Conservation (phyloP, 2,797 vertebrate genomes). For the Tenualosa thibaudeaui region DNA sequence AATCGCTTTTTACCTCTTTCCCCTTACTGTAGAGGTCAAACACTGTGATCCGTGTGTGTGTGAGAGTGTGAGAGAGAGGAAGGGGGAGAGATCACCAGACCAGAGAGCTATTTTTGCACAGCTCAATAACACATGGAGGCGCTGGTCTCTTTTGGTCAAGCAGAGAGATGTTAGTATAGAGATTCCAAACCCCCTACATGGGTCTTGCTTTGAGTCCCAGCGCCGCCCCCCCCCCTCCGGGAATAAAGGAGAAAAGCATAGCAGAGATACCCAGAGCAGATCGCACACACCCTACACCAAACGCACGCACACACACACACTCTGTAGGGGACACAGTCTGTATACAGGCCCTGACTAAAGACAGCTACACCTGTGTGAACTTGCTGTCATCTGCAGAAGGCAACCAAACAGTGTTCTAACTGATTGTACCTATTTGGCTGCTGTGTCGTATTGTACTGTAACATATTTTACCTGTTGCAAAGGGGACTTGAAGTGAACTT, state of each 20-base stretch:
- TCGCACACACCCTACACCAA: neutral
- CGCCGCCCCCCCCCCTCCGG: neutral
- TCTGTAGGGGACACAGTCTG: neutral
- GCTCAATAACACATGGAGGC: neutral
- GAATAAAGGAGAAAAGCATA: slow-evolving; percentile 25
- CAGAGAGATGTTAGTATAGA: slow-evolving; percentile 40
- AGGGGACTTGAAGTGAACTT: no score
- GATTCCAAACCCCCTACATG: slow-evolving; percentile 34
- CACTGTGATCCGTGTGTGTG: neutral
- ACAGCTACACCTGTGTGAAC: neutral
- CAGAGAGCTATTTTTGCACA: neutral
- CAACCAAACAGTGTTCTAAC: neutral
- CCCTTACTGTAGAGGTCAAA: neutral
- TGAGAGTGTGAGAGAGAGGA: neutral
- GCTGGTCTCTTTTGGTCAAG: neutral
- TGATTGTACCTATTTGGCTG: neutral
- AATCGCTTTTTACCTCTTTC: neutral
- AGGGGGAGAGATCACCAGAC: neutral
- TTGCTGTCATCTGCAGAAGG: neutral
- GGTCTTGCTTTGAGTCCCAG: neutral
- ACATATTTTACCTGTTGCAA: no score
- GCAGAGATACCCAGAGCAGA: neutral
- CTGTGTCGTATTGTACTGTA: no score
- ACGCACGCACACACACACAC: neutral
- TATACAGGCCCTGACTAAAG: neutral